These are phyloP conservation scores for Rotaria socialis DNA, from an alignment of 2,888 invertebrate genomes.

Conservation along the genomic window DNA sequence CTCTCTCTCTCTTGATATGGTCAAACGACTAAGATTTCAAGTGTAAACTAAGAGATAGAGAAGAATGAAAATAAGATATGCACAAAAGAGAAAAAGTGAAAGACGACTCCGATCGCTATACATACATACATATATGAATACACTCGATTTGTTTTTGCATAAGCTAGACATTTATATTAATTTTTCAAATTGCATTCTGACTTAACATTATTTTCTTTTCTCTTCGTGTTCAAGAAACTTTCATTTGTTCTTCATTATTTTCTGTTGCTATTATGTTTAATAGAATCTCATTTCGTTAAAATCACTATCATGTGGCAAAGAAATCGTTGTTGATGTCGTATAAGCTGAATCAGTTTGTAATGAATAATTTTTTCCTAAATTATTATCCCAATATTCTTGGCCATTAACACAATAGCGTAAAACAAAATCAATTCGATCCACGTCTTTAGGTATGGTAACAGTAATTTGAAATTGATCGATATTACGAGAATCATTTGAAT, in stretches of 20 bases:
- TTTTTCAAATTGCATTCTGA: background rate
- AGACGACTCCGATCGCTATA: background rate
- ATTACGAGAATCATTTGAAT: constrained; percentile 22
- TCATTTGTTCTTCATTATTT: background rate
- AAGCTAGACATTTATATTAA: background rate
- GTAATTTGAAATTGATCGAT: constrained; percentile 21
- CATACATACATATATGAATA: background rate
- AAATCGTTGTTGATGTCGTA: background rate
- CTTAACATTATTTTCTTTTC: background rate
- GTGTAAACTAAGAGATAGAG: background rate
- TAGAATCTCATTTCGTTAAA: constrained; percentile 36
- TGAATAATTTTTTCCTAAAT: constrained; percentile 9
- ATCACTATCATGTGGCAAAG: constrained; percentile 23
- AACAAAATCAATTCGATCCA: constrained; percentile 30
- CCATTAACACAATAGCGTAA: constrained; percentile 5
- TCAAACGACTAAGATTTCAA: background rate
- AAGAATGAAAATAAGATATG: background rate
- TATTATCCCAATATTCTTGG: constrained; percentile 27
- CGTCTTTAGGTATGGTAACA: background rate
- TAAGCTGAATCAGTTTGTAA: background rate
- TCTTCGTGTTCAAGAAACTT: background rate
- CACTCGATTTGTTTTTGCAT: background rate
- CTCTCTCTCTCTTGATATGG: background rate
- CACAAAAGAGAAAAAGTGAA: background rate
- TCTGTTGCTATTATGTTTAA: background rate